Percentiles rank a stretch among this genome's conserved stretches.
Conservation (phyloP, 2,113 vertebrate species). For the Acanthochromis polyacanthus region DNA sequence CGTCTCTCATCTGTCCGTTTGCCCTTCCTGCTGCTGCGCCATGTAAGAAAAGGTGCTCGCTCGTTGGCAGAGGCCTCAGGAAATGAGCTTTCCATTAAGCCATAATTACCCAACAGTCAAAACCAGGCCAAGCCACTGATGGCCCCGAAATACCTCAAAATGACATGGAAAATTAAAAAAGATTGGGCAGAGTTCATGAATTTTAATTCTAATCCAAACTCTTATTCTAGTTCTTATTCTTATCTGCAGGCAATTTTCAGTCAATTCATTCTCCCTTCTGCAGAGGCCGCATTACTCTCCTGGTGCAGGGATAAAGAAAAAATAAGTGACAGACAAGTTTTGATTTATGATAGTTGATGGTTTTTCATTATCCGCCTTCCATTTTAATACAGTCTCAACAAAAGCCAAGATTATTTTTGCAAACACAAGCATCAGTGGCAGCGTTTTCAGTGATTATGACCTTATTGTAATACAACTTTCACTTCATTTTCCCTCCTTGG, state of each 20-base stretch:
- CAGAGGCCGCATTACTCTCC: constrained; percentile 47
- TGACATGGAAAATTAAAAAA: constrained; percentile 50
- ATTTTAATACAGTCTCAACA: constrained; percentile 54
- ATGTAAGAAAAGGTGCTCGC: constrained; percentile 28
- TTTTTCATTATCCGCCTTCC: constrained; percentile 61
- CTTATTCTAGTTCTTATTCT: constrained; percentile 68
- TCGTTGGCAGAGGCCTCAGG: constrained; percentile 30
- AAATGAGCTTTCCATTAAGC: constrained; percentile 62
- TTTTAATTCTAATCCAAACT: constrained; percentile 78
- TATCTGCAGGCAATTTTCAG: constrained; percentile 73
- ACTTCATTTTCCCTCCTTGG: constrained; percentile 33
- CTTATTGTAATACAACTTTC: constrained; percentile 46
- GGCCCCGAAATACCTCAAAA: constrained; percentile 64
- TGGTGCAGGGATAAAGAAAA: constrained; percentile 11
- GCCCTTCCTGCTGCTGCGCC: constrained; percentile 26
- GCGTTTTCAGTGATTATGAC: constrained; percentile 34
- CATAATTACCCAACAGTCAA: constrained; percentile 58
- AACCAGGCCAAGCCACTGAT: constrained; percentile 58
- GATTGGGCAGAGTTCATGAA: constrained; percentile 67
- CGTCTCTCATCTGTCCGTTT: constrained; percentile 29
- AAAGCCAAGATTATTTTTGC: constrained; percentile 49
- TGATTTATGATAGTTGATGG: constrained; percentile 66
- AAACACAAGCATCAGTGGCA: constrained; percentile 40
- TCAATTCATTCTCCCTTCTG: constrained; percentile 47
- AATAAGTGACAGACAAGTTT: constrained; percentile 55